A percentile compares a stretch with the other conserved stretches of the same genome.
Conservation (phyloP, 2,888 invertebrate genomes). For the Morpho deidamia region DNA sequence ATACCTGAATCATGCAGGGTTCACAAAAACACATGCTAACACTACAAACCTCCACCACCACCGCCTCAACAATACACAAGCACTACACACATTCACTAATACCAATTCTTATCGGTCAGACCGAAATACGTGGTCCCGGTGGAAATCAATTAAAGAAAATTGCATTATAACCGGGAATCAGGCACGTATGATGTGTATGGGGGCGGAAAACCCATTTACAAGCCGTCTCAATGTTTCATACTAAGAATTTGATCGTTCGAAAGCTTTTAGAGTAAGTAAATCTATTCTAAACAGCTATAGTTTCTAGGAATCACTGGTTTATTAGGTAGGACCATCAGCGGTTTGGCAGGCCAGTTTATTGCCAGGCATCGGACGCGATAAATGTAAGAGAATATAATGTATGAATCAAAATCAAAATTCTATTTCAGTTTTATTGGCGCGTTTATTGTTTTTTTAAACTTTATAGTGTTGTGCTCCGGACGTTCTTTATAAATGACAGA, state of each 20-base stretch:
- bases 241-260: slow-evolving; percentile 18
- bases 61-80: too few species aligned
- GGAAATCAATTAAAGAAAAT: too few species aligned
- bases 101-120: too few species aligned
- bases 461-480: neutral
- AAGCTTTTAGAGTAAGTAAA: slow-evolving; percentile 11
- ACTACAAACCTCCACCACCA: too few species aligned
- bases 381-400: slow-evolving; percentile 1
- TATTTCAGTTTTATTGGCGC: slow-evolving; percentile 3
- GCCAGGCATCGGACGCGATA: slow-evolving; percentile 7
- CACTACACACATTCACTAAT: too few species aligned
- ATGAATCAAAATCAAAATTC: slow-evolving; percentile 7
- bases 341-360: slow-evolving; percentile 29
- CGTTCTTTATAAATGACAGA: too few species aligned
- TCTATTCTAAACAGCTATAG: neutral
- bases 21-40: too few species aligned
- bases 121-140: too few species aligned
- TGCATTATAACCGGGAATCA: too few species aligned
- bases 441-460: neutral
- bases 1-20: too few species aligned
- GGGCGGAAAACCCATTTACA: slow-evolving; percentile 1
- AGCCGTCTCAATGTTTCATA: slow-evolving; percentile 14
- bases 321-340: slow-evolving; percentile 21
- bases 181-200: neutral
- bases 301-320: neutral